Base-by-base conservation (phyloP, 92 coral and sea anemone genomes). In the Paramuricea clavata region DNA sequence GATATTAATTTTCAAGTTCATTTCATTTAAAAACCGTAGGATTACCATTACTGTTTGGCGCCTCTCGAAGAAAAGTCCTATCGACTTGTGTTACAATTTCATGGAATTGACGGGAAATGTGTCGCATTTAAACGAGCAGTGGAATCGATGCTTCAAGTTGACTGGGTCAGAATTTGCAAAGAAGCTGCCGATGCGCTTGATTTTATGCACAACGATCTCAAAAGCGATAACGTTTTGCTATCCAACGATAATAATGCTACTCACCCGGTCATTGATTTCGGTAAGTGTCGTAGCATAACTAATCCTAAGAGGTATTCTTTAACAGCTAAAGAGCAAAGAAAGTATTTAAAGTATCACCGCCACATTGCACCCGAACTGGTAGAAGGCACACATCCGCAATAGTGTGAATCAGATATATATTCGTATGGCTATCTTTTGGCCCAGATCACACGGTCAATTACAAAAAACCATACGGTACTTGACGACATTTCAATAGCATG, bases 391-490 rank as follows among this genome's bases (percentile, higher is more conserved):
- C 67, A 57, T 57, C 12, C 67, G 12, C 67, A 57, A 57, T 57
- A 3, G 28, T 57, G 22, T 13, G 28, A 57, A 13, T 69, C 81
- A 49, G 83, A 83, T 74, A 67, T 83, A 21, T 83, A 27, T 43
- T 83, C 88, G 30, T 28, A 44, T 43, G 88, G 88, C 9, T 44
- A 41, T 3, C 88, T 83, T 41, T 50, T 83, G 81, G 17, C 25
- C 30, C 42, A 30, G 28, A 21, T 35, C 2, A 68, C 81, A 17
- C 69, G 32, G 74, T 19, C 19, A 15, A 4, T 33, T 19, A 12
- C 1, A 12, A 16, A 0, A 12, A 35, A 59, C 27, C 41, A 64
- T 42, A 23, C 9, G 6, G 60, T 49, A 16, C 12, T 83, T 70
- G 69, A 5, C 13, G 49, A 35, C 6, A 78, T 83, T 23, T 57